Evolutionary conservation across 2,888 invertebrate genomes (phyloP), one percentile per base, ranked within the genome.

Genomic region (Synergus laeviventris): DNA sequence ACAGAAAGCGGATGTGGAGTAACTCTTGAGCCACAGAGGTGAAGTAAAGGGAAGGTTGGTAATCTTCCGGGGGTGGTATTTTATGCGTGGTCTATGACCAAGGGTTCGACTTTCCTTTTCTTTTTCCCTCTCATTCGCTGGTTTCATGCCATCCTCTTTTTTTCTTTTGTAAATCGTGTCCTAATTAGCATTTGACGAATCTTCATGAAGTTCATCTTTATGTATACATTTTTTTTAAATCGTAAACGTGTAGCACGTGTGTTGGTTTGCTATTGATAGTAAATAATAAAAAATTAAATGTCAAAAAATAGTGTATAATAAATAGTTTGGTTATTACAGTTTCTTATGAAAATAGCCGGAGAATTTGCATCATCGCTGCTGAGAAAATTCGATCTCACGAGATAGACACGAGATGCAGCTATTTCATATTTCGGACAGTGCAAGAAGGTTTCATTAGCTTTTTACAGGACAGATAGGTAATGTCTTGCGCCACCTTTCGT

Each of bases 21-120:
- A 78, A 79, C 82, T 77, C 79, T 79, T 79, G 77, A 79, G 79
- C 76, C 77, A 79, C 81, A 84, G 82, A 82, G 78, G 79, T 74
- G 81, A 81, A 81, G 81, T 74, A 81, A 82, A 76, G 81, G 74
- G 85, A 84, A 85, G 85, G 86, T 84, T 85, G 86, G 89, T 88
- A 89, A 89, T 89, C 88, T 89, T 89, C 88, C 88, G 88, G 86
- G 88, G 86, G 85, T 88, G 88, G 88, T 88, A 88, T 87, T 89
- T 89, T 88, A 89, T 89, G 88, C 86, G 84, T 86, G 84, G 87
- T 85, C 87, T 84, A 82, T 82, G 83, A 85, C 83, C 84, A 85
- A 84, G 86, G 81, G 81, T 83, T 84, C 83, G 74, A 78, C 81
- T 78, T 38, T 18, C 18, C 21, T 42, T 39, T 61, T n/a, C 31